phyloP scores from a whole-genome alignment of 2,888 invertebrate genomes.

The Chalcis sispes region DNA sequence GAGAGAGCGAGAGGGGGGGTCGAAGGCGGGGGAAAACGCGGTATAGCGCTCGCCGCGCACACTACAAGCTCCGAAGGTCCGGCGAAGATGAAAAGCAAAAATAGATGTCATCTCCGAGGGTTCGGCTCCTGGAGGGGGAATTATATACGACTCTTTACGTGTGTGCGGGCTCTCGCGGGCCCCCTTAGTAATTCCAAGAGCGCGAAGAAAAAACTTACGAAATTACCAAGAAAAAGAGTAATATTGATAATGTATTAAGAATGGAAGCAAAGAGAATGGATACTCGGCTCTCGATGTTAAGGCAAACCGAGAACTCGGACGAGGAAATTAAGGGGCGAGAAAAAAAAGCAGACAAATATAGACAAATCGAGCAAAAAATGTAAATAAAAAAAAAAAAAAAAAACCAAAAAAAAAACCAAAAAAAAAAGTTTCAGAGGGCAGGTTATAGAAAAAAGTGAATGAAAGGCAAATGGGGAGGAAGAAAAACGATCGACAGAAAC shows the following conservation, averaged over 20 bases:
- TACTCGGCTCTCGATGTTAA: neutral
- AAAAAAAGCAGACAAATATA: conserved; percentile 28
- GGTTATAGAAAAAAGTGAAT: conserved; percentile 34
- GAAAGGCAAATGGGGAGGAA: conserved; percentile 37
- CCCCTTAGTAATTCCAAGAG: no score
- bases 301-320: neutral
- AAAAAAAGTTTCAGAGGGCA: conserved; percentile 11
- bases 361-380: conserved; percentile 39
- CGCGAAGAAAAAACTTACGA: neutral
- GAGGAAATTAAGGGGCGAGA: conserved; percentile 43
- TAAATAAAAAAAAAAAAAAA: conserved; percentile 33
- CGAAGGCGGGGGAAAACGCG: neutral
- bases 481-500: conserved; percentile 41
- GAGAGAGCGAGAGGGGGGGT: neutral
- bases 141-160: no score
- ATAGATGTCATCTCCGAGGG: conserved; percentile 19
- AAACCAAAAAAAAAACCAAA: conserved; percentile 22
- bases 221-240: conserved; percentile 27
- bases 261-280: conserved; percentile 1
- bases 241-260: neutral
- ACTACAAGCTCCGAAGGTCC: neutral
- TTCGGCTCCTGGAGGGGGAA: no score
- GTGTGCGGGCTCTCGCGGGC: no score
- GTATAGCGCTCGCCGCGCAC: conserved; percentile 1
- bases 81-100: conserved; percentile 1